phyloP scores from a whole-genome alignment of 2,797 vertebrate genomes.

The Spea hammondii region DNA sequence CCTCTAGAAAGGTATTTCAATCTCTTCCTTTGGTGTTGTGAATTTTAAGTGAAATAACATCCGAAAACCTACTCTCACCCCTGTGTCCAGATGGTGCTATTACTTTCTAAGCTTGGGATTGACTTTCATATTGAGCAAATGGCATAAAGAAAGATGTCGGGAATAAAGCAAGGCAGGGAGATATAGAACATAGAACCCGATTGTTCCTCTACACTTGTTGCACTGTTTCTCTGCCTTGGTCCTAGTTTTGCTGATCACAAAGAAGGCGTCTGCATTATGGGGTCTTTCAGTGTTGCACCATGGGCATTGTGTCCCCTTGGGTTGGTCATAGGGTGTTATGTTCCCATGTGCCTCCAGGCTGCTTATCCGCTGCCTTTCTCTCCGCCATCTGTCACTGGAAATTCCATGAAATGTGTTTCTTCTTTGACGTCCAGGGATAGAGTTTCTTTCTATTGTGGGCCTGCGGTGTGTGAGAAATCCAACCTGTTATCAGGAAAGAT shows the following conservation, averaged over 20 bases:
- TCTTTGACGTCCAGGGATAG: conserved; percentile 21
- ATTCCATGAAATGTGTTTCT: conserved; percentile 53
- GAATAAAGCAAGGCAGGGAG: conserved; percentile 31
- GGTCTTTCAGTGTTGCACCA: conserved; percentile 45
- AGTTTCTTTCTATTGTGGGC: conserved; percentile 53
- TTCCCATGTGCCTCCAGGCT: conserved; percentile 53
- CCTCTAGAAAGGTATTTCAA: conserved; percentile 17
- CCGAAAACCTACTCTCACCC: conserved; percentile 13
- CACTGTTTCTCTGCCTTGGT: conserved; percentile 45
- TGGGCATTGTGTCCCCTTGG: conserved; percentile 6
- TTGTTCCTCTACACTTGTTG: neutral
- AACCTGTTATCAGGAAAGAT: neutral
- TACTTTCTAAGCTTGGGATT: conserved; percentile 32
- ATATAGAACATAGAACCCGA: conserved; percentile 42
- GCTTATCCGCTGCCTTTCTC: conserved; percentile 35
- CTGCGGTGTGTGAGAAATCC: conserved; percentile 57
- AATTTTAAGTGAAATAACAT: conserved; percentile 44
- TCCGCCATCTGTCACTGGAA: conserved; percentile 59
- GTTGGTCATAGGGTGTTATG: conserved; percentile 53
- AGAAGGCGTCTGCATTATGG: conserved; percentile 30
- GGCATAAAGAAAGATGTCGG: conserved; percentile 18
- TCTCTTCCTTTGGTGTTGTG: conserved; percentile 23
- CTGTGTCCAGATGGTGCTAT: conserved; percentile 16
- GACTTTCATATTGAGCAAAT: conserved; percentile 49
- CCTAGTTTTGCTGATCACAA: conserved; percentile 35